phyloP scores from a whole-genome alignment of 2,797 vertebrate species.

The Galaxias olidus region DNA sequence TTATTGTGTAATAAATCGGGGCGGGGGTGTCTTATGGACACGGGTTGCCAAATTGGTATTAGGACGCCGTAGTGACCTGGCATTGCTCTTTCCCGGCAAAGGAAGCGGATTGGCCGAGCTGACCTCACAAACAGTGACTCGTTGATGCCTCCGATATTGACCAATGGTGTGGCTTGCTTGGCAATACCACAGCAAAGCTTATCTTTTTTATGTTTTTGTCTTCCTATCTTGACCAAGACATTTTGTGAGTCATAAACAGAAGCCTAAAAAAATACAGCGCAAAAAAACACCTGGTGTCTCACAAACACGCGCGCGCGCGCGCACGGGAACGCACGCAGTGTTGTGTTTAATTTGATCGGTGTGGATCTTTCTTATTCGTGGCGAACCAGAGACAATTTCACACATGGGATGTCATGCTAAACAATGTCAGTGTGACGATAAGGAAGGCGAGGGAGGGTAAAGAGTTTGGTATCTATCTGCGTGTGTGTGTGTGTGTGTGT shows the following conservation, averaged over 20 bases:
- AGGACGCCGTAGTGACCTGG: too few species aligned
- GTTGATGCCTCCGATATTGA: constrained; percentile 39
- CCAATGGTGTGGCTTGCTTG: neutral
- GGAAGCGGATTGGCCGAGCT: constrained; percentile 5
- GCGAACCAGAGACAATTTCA: constrained; percentile 66
- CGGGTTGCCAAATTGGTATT: too few species aligned
- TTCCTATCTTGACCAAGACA: too few species aligned
- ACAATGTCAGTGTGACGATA: constrained; percentile 32
- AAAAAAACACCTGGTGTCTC: neutral
- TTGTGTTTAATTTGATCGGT: constrained; percentile 52
- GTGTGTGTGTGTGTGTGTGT: constrained; percentile 7
- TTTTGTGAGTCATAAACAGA: too few species aligned
- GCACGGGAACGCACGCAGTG: constrained; percentile 14
- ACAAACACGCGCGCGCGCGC: neutral
- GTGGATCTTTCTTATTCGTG: constrained; percentile 44
- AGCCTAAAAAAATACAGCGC: too few species aligned
- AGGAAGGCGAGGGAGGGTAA: constrained; percentile 21
- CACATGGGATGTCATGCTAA: constrained; percentile 60
- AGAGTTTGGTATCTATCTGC: constrained; percentile 12
- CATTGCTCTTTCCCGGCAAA: too few species aligned
- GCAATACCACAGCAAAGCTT: neutral
- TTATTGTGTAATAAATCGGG: too few species aligned
- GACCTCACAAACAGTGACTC: constrained; percentile 28
- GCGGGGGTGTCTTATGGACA: too few species aligned
- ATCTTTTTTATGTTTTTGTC: too few species aligned